Base-by-base conservation (phyloP, 2,113 vertebrate species). In the Pterophyllum scalare region DNA sequence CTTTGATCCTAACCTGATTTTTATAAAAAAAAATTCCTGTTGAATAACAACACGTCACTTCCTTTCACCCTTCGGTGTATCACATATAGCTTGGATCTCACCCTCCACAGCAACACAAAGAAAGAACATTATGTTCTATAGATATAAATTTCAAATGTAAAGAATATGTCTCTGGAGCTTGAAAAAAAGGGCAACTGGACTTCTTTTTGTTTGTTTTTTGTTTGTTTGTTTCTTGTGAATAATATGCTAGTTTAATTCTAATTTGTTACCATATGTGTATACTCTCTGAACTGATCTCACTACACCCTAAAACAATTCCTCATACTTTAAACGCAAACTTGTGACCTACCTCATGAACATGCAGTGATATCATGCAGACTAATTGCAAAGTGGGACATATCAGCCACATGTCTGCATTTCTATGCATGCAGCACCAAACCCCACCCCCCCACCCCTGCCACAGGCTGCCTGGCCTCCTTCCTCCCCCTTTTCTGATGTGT, bases 401-500 rank as follows among this genome's bases (percentile, higher is more conserved):
- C 33, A 46, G 82, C 81, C 85, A 85, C 82, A 87, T 88, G 89
- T 91, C 87, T 91, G 89, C 57, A 46, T 90, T 74, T 87, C 59
- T 84, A 82, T 88, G 88, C 56, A 22, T 40, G 80, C 58, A 24
- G 33, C 33, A 28, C n/a, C n/a, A n/a, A n/a, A n/a, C 28, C 28
- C 28, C 28, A 1, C 3, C 3, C 3, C 3, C 75, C 22, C 82
- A 61, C 88, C 56, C 79, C 81, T 77, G 87, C 74, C 78, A 84
- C 83, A 79, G 52, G 67, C 88, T 6, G 5, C 64, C 72, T 7
- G 4, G 40, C 46, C 84, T 56, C 35, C 46, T 88, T 58, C 61
- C 59, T 35, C 54, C 38, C 19, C 82, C 88, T 40, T 38, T 91
- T 86, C 95, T 96, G 95, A 96, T 96, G 95, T 95, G 94, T 93